phyloP scores from a whole-genome alignment of 1,140 invertebrate genomes.

The Lamellibrachia luymesi region DNA sequence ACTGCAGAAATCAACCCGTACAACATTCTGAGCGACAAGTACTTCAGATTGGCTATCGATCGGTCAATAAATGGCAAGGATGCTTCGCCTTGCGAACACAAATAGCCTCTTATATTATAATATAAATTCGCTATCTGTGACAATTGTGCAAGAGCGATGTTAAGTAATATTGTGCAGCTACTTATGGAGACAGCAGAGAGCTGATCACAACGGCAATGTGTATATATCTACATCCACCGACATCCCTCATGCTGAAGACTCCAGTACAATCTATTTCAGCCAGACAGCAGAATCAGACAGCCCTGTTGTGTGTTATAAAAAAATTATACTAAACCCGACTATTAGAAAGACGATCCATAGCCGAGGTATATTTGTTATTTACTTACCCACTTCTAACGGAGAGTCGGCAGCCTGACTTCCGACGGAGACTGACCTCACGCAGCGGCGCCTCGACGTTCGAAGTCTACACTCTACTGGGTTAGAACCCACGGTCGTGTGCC shows the following conservation, averaged over 20 bases:
- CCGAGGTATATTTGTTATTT: background rate
- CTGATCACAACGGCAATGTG: background rate
- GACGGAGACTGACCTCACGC: background rate
- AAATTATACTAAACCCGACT: background rate
- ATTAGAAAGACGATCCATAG: background rate
- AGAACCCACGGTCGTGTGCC: background rate
- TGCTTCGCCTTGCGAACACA: background rate
- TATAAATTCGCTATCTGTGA: background rate
- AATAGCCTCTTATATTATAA: background rate
- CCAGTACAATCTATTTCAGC: background rate
- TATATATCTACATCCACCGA: background rate
- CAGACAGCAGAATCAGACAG: background rate
- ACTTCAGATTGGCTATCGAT: background rate
- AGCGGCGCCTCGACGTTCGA: background rate
- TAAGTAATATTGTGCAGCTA: background rate
- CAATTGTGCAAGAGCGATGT: background rate
- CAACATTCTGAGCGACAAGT: background rate
- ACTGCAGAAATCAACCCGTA: background rate
- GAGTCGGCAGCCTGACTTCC: background rate
- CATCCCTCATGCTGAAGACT: background rate
- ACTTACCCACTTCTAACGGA: background rate
- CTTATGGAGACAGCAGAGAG: background rate
- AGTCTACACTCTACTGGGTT: background rate
- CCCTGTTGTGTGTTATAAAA: background rate
- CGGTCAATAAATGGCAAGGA: background rate